These are phyloP conservation scores for Pelagia noctiluca DNA, from an alignment of 30 jellyfish, hydroid and myxozoan species.

Conservation along the genomic window DNA sequence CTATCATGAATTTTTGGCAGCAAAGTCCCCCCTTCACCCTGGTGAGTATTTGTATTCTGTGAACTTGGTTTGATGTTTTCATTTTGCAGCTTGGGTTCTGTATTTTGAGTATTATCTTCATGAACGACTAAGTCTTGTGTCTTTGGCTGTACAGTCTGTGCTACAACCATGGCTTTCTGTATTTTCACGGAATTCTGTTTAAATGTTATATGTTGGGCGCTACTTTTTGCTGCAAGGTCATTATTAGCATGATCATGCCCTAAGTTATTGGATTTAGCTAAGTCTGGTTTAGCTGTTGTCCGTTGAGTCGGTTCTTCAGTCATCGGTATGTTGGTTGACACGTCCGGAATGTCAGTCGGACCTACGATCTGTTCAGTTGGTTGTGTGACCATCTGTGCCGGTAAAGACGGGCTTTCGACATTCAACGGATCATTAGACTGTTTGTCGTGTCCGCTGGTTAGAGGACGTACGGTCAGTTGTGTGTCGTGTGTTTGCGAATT, in stretches of 20 bases:
- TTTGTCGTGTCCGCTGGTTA: neutral
- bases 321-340: neutral
- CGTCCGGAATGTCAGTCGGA: neutral
- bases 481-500: neutral
- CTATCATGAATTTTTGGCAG: too few species aligned
- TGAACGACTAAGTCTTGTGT: neutral
- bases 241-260: too few species aligned
- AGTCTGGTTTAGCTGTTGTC: neutral
- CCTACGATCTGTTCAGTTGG: neutral
- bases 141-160: neutral
- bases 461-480: neutral
- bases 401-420: neutral
- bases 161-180: neutral
- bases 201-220: neutral
- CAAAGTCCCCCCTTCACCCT: too few species aligned
- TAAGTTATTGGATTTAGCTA: neutral
- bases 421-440: neutral
- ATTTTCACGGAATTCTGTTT: neutral
- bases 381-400: neutral
- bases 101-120: neutral
- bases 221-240: neutral
- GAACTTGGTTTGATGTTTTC: too few species aligned
- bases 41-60: too few species aligned
- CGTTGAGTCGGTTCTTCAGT: conserved; percentile 1
- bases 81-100: too few species aligned